A percentile compares a stretch with the other conserved stretches of the same genome.
These are phyloP conservation scores for Panzeria rudis DNA, from an alignment of 2,888 invertebrate species.

Conservation along the genomic window DNA sequence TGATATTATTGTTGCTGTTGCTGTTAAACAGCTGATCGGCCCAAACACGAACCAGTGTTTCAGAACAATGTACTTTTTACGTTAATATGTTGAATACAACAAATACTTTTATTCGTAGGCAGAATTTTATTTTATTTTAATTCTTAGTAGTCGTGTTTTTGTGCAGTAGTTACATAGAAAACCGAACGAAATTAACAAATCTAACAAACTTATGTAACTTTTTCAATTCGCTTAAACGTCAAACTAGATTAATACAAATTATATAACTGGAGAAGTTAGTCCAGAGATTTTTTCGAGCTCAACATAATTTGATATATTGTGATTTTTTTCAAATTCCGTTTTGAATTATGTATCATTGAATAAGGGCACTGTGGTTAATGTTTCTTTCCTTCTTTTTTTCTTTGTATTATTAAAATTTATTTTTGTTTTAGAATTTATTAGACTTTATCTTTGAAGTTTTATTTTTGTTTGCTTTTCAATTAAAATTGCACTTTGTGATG, in stretches of 20 bases:
- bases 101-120: constrained; percentile 18
- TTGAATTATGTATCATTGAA: constrained; percentile 19
- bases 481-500: constrained; percentile 70
- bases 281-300: constrained; percentile 1
- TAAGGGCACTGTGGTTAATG: constrained; percentile 69
- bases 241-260: background rate
- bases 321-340: constrained; percentile 44
- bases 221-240: background rate
- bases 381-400: background rate
- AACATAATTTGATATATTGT: background rate
- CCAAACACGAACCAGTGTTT: constrained; percentile 9
- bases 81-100: background rate
- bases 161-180: background rate
- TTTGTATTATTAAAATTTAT: constrained; percentile 21
- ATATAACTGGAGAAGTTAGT: background rate
- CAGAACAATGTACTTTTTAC: constrained; percentile 19
- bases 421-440: background rate
- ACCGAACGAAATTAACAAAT: constrained; percentile 12
- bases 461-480: constrained; percentile 39
- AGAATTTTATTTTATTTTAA: constrained; percentile 13
- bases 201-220: constrained; percentile 39
- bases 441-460: constrained; percentile 28
- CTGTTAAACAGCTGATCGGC: constrained; percentile 52
- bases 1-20: constrained; percentile 6
- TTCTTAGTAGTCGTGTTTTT: constrained; percentile 5